phyloP scores from a whole-genome alignment of 1,140 invertebrate genomes.

The Elymnias hypermnestra region DNA sequence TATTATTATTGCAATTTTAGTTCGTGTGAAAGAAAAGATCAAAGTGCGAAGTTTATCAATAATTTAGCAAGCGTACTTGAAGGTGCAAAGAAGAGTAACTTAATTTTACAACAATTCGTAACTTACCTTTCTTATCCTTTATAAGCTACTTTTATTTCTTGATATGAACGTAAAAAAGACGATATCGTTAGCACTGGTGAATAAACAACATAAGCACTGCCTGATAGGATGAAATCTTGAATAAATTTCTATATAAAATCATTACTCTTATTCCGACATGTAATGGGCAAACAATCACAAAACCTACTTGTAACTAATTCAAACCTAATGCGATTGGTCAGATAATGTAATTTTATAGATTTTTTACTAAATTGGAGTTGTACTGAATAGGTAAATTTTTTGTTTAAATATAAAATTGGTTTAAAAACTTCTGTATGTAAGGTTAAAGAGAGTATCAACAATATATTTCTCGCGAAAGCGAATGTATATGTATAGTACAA shows the following conservation, averaged over 20 bases:
- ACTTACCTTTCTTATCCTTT: not conserved
- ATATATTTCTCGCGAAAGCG: too few relatives aligned
- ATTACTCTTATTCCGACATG: not conserved
- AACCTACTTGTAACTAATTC: not conserved
- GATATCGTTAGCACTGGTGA: too few relatives aligned
- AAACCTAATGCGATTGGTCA: not conserved
- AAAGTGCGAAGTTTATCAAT: too few relatives aligned
- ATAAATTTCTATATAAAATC: not conserved
- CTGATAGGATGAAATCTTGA: too few relatives aligned
- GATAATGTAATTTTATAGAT: not conserved
- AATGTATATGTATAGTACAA: too few relatives aligned
- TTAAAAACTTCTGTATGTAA: too few relatives aligned
- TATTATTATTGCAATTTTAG: too few relatives aligned
- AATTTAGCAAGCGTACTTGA: not conserved
- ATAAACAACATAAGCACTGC: slow-evolving; percentile 3
- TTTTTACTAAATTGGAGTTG: too few relatives aligned
- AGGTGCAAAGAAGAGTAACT: not conserved
- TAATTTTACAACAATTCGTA: not conserved
- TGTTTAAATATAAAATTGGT: too few relatives aligned
- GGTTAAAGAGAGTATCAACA: too few relatives aligned
- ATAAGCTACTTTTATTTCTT: not conserved
- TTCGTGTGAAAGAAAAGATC: too few relatives aligned
- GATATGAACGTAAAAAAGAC: not conserved
- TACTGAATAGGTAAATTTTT: too few relatives aligned
- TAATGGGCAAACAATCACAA: slow-evolving; percentile 4